Percentiles rank a stretch among this genome's conserved stretches.
Conservation (phyloP, 2,113 vertebrate genomes). For the Apteryx mantelli region DNA sequence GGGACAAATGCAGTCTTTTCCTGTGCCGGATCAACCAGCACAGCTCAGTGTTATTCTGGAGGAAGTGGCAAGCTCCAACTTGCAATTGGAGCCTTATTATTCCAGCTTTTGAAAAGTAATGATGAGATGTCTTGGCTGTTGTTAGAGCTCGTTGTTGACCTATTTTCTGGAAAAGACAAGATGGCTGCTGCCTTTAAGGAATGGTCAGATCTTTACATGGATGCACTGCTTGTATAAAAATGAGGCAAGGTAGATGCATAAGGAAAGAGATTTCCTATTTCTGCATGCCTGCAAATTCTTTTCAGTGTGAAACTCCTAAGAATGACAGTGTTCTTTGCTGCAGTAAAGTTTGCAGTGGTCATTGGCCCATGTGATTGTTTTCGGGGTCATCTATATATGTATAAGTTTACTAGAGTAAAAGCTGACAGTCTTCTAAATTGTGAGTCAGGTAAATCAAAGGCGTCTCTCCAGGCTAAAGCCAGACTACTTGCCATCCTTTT, state of each 20-base stretch:
- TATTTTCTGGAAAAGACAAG: background rate
- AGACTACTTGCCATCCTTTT: background rate
- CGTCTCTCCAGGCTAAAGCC: background rate
- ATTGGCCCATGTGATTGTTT: background rate
- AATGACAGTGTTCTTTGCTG: background rate
- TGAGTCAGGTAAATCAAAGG: background rate
- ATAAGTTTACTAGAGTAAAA: background rate
- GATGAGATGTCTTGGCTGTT: background rate
- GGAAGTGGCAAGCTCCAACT: background rate
- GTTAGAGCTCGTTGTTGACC: background rate
- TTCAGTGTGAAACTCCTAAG: background rate
- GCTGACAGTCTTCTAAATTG: rapidly evolving
- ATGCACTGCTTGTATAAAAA: background rate
- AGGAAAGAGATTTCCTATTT: background rate
- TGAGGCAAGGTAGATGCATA: background rate
- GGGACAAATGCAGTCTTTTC: background rate
- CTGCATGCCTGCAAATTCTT: background rate
- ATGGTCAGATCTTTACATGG: background rate
- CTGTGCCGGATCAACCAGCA: background rate
- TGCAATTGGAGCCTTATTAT: background rate
- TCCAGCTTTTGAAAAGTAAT: background rate
- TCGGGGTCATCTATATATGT: background rate
- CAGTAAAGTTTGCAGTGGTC: background rate
- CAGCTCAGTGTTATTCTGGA: background rate
- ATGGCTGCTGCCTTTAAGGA: background rate